phyloP scores from a whole-genome alignment of 2,113 vertebrate genomes.

The Ivindomyrus marchei region DNA sequence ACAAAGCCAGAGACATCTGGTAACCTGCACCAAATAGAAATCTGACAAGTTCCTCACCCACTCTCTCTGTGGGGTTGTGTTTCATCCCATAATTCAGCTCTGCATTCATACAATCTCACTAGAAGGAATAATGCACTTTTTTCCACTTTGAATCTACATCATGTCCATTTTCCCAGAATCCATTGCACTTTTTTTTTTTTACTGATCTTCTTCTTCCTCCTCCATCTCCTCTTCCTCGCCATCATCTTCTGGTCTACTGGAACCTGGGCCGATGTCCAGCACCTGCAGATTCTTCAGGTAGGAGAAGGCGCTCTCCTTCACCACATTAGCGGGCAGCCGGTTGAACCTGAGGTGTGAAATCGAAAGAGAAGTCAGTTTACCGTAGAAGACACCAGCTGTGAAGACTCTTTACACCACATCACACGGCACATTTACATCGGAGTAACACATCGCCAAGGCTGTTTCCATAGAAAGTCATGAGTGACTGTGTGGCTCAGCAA shows the following conservation, averaged over 20 bases:
- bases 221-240: slow-evolving; percentile 17
- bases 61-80: slow-evolving; percentile 21
- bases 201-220: slow-evolving; percentile 27
- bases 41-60: neutral
- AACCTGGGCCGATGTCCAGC: slow-evolving; percentile 71
- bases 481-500: neutral
- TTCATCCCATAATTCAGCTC: neutral
- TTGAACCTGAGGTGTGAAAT: slow-evolving; percentile 68
- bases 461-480: neutral
- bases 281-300: slow-evolving; percentile 80
- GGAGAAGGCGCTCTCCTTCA: slow-evolving; percentile 78
- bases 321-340: slow-evolving; percentile 70
- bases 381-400: neutral
- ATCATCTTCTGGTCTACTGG: slow-evolving; percentile 22
- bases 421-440: neutral
- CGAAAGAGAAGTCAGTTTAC: neutral
- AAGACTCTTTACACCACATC: neutral
- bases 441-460: neutral
- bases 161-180: slow-evolving; percentile 5
- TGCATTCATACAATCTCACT: slow-evolving; percentile 2
- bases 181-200: slow-evolving; percentile 11
- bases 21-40: slow-evolving; percentile 50
- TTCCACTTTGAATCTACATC: neutral
- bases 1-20: slow-evolving; percentile 40
- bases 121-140: slow-evolving; percentile 7